Base-by-base conservation (phyloP, 2,888 invertebrate genomes). In the Abrostola tripartita region DNA sequence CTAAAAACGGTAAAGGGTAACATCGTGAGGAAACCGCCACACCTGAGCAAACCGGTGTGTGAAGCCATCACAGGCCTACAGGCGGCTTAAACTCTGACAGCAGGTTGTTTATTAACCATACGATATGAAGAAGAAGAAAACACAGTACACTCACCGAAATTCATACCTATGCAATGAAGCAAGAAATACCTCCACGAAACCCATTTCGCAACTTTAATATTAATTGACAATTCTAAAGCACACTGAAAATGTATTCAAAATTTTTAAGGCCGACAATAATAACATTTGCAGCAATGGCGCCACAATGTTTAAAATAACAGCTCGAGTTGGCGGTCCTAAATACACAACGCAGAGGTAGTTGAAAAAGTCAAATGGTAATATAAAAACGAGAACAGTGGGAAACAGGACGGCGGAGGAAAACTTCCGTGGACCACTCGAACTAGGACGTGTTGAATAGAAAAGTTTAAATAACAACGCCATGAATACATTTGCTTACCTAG, bases 291-390 rank as follows among this genome's bases (percentile, higher is more conserved):
- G 24, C 9, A 40, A 53, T n/a, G 56, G 50, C 44, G 11, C 55
- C 55, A 55, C 72, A 60, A 38, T 14, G 41, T 7, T 72, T 72
- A 11, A 42, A 73, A 57, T 57, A 67, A 67, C 38, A 54, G 50
- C 11, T 50, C 0, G 36, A 11, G 37, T 14, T 11, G 41, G 6
- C 37, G 5, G 36, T 54, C 67, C 56, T 61, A 49, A 73, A 57
- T 51, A 73, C n/a, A 70, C 70, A 70, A 49, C 7, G 53, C 36
- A 11, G 8, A 37, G 52, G 12, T 56, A 53, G 50, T 61, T 70
- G 53, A 52, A 70, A 73, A 61, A 61, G 54, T 49, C 47, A 54
- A 67, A 67, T 51, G 51, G 61, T 72, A 61, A 52, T 61, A 57
- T 54, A 52, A 53, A 54, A 54, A 14, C 41, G 24, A 24, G 24